Evolutionary conservation across 2,888 invertebrate species (phyloP), one percentile per base, ranked within the genome.

Genomic region (Lissonota sp.): DNA sequence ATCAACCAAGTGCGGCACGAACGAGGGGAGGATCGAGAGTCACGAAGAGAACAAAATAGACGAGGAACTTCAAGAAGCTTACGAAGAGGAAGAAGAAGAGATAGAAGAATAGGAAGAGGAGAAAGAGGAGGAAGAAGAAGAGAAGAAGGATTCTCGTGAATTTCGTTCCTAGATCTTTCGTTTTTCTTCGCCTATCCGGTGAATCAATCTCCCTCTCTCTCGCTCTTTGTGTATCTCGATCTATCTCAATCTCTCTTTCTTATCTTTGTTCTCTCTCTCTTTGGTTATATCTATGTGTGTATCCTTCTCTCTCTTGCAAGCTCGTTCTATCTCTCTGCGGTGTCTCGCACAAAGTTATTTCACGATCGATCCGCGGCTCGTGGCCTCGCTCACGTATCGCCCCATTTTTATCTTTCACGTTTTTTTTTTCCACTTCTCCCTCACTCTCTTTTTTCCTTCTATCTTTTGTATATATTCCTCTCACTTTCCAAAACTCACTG

Each of bases 321-420:
- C 51, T 66, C 55, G 70, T 26, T 12, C 44, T 63, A 62, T 80
- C 81, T 79, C 76, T 72, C 75, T 67, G 72, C 67, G 72, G 80
- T 80, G 75, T 81, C 83, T 84, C 80, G 69, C 82, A 80, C 86
- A 84, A 85, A 84, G 88, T 89, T 88, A 88, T 90, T 89, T 88
- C 88, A 86, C 91, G 89, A 91, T 91, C 90, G 91, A 91, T 90
- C 89, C 90, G 88, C 85, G 85, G 84, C 84, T 86, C 86, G 87
- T 87, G 85, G 89, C 88, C 83, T 86, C 86, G 87, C 87, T 87
- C 88, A 88, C 90, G 76, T 75, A 82, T 83, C 76, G 90, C 88
- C 88, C 89, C 90, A 91, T 91, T 89, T 88, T 90, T 88, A 79
- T 76, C 26, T 64, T 58, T 72, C 71, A 62, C 71, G 53, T 70